phyloP scores from a whole-genome alignment of 2,113 vertebrate species.

The Coregonus clupeaformis region DNA sequence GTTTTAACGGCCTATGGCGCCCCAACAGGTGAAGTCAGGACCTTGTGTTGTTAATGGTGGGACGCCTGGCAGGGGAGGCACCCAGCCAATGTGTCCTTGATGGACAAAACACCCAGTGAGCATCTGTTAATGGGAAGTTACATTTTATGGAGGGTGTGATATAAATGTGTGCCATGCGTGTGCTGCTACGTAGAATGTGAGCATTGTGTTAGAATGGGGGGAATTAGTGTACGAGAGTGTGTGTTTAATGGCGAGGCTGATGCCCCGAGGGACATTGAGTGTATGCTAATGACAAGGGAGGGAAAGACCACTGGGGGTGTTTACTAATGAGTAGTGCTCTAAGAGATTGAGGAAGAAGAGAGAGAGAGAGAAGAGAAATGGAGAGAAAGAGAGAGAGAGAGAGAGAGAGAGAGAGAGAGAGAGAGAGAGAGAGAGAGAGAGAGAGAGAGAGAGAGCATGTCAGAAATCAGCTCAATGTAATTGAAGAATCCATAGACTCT shows the following conservation, averaged over 20 bases:
- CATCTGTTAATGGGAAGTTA: slow-evolving; percentile 38
- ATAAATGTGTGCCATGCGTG: slow-evolving; percentile 11
- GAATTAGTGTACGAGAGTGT: slow-evolving; percentile 25
- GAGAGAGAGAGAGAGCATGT: no score
- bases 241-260: slow-evolving; percentile 51
- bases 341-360: background rate
- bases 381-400: no score
- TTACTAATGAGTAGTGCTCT: no score
- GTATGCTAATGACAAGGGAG: slow-evolving; percentile 36
- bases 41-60: no score
- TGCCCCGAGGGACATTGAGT: slow-evolving; percentile 41
- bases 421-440: no score
- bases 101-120: slow-evolving; percentile 14
- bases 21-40: no score
- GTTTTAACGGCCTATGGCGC: background rate
- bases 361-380: no score
- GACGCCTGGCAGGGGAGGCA: background rate
- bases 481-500: no score
- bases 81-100: slow-evolving; percentile 5
- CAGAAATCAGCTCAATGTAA: no score
- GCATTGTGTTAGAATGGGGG: slow-evolving; percentile 36
- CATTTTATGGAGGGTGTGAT: slow-evolving; percentile 51
- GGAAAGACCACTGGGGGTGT: slow-evolving; percentile 35
- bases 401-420: no score
- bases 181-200: background rate